Evolutionary conservation across 2,113 vertebrate species (phyloP), one percentile per base, ranked within the genome.

Genomic region (Eleginops maclovinus): DNA sequence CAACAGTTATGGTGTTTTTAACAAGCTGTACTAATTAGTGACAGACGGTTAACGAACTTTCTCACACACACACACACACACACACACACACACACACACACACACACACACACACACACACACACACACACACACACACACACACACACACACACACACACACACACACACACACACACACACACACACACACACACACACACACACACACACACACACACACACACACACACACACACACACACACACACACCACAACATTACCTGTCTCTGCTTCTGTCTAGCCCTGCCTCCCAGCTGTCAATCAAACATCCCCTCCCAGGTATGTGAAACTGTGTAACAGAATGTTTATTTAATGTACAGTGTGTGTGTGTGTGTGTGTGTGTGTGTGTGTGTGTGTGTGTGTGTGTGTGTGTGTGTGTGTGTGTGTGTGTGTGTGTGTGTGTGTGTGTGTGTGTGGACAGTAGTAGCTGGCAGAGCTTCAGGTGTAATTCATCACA

Each of bases 401-500:
- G n/a, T 59, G 31, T 46, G 65, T 64, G 44, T 40, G 65, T 47
- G 46, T 65, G 44, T 66, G 13, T 66, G 55, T 64, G 19, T 43
- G 58, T 65, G 24, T 54, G 46, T 44, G 51, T 73, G n/a, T 59
- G 31, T 46, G 65, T 64, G 44, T 40, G 65, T 47, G 46, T 65
- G 44, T 66, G 26, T 66, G 44, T 49, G 61, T 24, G 22, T 26
- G 24, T 31, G 55, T 43, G 22, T 31, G 62, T n/a, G 7, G 58
- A 50, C 86, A 60, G 31, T 0, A 60, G 31, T 0, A 61, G 10
- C 60, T 86, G 87, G 81, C 81, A 21, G 3, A 17, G 0, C 0
- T 50, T 76, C 78, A 69, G 76, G 15, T 72, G 26, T 71, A 75
- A 81, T 81, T 41, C 75, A 75, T 82, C 83, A 74, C 47, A 61